Evolutionary conservation across 2,888 invertebrate genomes (phyloP), one percentile per base, ranked within the genome.

Genomic region (Allacma fusca): DNA sequence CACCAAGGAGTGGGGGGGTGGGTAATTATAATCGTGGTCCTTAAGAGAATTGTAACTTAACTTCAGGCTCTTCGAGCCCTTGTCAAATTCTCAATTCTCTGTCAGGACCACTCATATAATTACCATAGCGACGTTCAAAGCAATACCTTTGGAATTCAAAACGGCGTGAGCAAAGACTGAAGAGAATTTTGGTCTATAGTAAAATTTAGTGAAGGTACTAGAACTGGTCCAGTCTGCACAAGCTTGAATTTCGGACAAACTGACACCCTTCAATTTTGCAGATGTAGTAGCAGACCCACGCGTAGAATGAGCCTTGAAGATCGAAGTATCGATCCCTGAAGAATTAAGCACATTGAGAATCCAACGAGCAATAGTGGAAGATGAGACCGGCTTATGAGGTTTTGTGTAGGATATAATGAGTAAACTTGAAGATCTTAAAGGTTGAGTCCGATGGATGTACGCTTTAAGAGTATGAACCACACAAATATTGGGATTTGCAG

Each of bases 21-120:
- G 50, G 50, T 19, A 19, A 50, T 16, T 50, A 50, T 50, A 50
- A 9, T 50, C 50, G 50, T 50, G 50, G 50, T 50, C 50, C 50
- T 50, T 50, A 50, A 16, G 50, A 50, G 50, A 50, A 50, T 50
- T 50, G 16, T n/a, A 50, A 50, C 50, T 50, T 12, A 50, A 50
- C 16, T 12, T 50, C 50, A 50, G 50, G 50, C 50, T 50, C 50
- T 50, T 12, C 50, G 50, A 50, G 50, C 5, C 50, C 50, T 50
- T 50, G 16, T 50, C 5, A 12, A 50, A 50, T 50, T 50, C 2
- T 50, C n/a, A 50, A 50, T 50, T 50, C 50, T 50, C 50, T 16
- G 5, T 9, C 50, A 50, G 50, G 50, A 50, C 50, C 50, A 50
- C 50, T 50, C 50, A 50, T 50, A 50, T 50, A 50, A 50, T 50